Evolutionary conservation across 2,888 invertebrate genomes (phyloP), one percentile per base, ranked within the genome.

Genomic region (Phyllotreta striolata): DNA sequence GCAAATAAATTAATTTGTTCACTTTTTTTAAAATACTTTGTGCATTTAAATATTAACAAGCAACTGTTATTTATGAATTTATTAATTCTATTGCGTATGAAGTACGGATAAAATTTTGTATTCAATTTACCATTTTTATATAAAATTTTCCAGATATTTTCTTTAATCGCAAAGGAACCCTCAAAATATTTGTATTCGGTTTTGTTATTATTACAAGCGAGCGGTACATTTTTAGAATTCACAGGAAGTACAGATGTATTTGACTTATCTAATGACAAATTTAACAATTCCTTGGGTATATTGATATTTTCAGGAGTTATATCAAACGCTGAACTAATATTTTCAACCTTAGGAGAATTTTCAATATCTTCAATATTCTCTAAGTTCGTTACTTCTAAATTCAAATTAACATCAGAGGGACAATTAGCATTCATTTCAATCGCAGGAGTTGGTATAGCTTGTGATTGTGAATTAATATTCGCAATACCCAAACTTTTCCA

Each of bases 51-150:
- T 9, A 60, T 43, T 6, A 64, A 60, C 10, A 39, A 40, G 14
- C 64, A 64, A 5, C 49, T 49, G 7, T 59, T 59, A 51, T 64
- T 59, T 1, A 64, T 51, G 38, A 55, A 60, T 41, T 63, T 63
- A 6, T 12, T 6, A n/a, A 63, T 63, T 12, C 49, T 38, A 8
- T 59, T 59, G 8, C 43, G 34, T 38, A 63, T 10, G 39, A 54
- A 63, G 44, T 55, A 49, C 40, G 55, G 47, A 49, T 59, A 63
- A 7, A 64, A 39, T 56, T 60, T 64, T 8, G n/a, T n/a, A n/a
- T n/a, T n/a, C n/a, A n/a, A n/a, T n/a, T n/a, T n/a, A n/a, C 52
- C 55, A 51, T 64, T 60, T n/a, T 49, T 13, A 41, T 40, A 59
- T n/a, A 58, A 47, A 12, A 63, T 5, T n/a, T 41, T 40, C 12